A percentile compares a stretch with the other conserved stretches of the same genome.
Evolutionary conservation across 35 echinoderm and acorn worm genomes (phyloP).

Genomic region (Eucidaris tribuloides): DNA sequence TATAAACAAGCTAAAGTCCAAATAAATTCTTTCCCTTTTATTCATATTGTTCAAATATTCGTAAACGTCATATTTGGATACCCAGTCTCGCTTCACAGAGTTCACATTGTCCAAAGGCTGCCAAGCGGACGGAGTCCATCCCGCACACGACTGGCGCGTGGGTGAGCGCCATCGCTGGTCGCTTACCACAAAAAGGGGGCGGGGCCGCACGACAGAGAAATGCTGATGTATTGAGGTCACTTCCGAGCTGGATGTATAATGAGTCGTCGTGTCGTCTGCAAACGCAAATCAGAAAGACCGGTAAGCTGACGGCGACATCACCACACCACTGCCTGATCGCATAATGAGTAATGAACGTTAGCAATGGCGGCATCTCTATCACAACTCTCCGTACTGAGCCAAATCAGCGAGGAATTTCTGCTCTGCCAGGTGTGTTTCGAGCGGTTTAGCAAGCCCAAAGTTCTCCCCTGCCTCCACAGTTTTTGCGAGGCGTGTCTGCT

Average conservation of each 20-base stretch:
- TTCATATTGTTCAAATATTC: no score
- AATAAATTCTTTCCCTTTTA: no score
- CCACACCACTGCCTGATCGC: conserved; percentile 16
- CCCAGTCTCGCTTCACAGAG: no score
- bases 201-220: background rate
- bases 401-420: conserved; percentile 99
- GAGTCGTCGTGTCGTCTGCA: conserved; percentile 23
- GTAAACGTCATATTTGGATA: no score
- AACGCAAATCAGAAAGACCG: background rate
- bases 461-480: conserved; percentile 94
- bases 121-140: no score
- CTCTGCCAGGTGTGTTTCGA: conserved; percentile 99
- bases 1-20: no score
- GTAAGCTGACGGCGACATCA: background rate
- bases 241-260: conserved; percentile 3
- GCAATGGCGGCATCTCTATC: conserved; percentile 85
- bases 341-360: conserved; percentile 41
- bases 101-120: no score
- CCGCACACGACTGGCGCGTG: no score
- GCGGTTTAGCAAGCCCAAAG: conserved; percentile 92
- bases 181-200: background rate
- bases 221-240: conserved; percentile 8
- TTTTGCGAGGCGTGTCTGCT: conserved; percentile 93
- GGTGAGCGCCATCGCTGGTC: conserved; percentile 7
- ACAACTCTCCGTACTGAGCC: conserved; percentile 88